Conservation (phyloP, 2,888 invertebrate genomes). For the Dexiosoma caninum region DNA sequence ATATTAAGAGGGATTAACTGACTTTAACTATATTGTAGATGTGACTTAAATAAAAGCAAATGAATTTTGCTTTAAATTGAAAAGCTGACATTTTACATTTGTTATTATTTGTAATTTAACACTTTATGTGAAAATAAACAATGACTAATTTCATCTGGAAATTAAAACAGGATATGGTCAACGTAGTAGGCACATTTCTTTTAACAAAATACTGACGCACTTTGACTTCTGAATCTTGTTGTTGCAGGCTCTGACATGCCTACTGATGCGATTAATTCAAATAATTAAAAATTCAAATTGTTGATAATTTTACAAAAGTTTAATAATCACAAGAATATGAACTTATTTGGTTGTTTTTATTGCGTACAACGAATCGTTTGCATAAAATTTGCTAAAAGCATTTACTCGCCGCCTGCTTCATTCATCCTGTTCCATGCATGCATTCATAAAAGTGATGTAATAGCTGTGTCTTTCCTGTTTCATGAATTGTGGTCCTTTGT, state of each 20-base stretch:
- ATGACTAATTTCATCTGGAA: too few relatives aligned
- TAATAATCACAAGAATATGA: conserved; percentile 17
- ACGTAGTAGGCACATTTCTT: too few relatives aligned
- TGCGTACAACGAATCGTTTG: background rate
- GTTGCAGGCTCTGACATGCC: too few relatives aligned
- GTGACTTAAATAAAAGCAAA: conserved; percentile 19
- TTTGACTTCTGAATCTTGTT: too few relatives aligned
- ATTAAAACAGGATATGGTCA: too few relatives aligned
- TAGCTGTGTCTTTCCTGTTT: background rate
- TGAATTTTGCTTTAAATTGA: background rate
- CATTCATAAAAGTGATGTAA: background rate
- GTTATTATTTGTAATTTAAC: background rate
- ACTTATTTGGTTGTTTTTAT: conserved; percentile 45
- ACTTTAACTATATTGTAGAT: conserved; percentile 44
- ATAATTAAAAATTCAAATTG: too few relatives aligned
- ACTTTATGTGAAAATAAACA: too few relatives aligned
- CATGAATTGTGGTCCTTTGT: conserved; percentile 39
- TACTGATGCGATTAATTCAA: too few relatives aligned
- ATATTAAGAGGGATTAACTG: conserved; percentile 50
- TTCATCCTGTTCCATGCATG: background rate
- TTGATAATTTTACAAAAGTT: too few relatives aligned
- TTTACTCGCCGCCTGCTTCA: conserved; percentile 1
- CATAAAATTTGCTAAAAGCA: conserved; percentile 16
- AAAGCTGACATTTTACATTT: background rate
- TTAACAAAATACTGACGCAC: too few relatives aligned